These are phyloP conservation scores for Meganola albula DNA, from an alignment of 2,888 invertebrate species.

Conservation along the genomic window DNA sequence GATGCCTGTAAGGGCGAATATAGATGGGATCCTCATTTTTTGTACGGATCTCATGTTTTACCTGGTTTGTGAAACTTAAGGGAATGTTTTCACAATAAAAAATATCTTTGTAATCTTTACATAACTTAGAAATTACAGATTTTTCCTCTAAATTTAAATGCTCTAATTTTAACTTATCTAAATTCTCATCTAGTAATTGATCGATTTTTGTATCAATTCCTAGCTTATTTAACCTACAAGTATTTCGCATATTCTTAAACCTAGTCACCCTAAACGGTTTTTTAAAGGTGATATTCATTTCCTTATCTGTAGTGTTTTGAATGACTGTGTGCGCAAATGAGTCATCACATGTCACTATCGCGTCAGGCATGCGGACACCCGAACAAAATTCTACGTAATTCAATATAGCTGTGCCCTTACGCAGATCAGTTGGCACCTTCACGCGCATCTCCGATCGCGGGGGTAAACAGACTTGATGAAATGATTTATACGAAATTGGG, in stretches of 20 bases:
- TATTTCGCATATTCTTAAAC: not conserved
- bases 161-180: conserved; percentile 12
- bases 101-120: conserved; percentile 27
- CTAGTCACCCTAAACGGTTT: not conserved
- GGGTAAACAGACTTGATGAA: not conserved
- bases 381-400: not conserved
- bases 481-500: not conserved
- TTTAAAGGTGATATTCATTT: not conserved
- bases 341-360: conserved; percentile 6
- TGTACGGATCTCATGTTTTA: conserved; percentile 33
- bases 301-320: not conserved
- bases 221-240: not conserved
- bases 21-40: not conserved
- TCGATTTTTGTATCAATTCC: not conserved
- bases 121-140: conserved; percentile 15
- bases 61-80: conserved; percentile 21
- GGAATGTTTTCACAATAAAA: conserved; percentile 27
- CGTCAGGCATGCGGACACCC: conserved; percentile 1
- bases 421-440: not conserved
- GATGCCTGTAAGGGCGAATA: not conserved
- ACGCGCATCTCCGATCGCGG: conserved; percentile 1
- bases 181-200: conserved; percentile 7
- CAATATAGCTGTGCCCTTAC: not conserved
- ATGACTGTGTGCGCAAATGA: not conserved
- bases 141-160: conserved; percentile 28